A percentile compares a stretch with the other conserved stretches of the same genome.
Evolutionary conservation across 1,140 invertebrate species (phyloP).

Genomic region (Cheumatopsyche charites): DNA sequence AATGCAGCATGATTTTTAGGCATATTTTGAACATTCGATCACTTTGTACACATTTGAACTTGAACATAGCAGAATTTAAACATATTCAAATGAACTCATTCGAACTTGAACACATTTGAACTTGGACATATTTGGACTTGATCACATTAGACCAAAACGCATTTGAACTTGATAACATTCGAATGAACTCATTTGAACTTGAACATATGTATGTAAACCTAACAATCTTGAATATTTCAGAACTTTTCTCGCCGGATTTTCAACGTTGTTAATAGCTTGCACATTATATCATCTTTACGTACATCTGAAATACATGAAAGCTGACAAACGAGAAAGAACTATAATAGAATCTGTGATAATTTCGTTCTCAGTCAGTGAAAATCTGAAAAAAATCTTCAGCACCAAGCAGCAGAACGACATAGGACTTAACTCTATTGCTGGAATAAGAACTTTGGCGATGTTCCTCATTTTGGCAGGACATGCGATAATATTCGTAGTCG

Average conservation of each 20-base stretch:
- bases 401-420: conserved; percentile 65
- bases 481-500: conserved; percentile 67
- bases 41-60: too few relatives aligned
- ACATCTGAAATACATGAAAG: conserved; percentile 30
- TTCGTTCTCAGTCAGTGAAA: conserved; percentile 66
- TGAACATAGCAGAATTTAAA: too few relatives aligned
- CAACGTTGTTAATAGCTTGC: conserved; percentile 52
- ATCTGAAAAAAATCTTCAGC: conserved; percentile 65
- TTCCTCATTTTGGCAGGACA: conserved; percentile 69
- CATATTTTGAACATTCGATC: too few relatives aligned
- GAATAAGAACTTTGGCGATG: conserved; percentile 71
- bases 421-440: conserved; percentile 68
- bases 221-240: conserved; percentile 41
- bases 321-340: neutral
- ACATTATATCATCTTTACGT: conserved; percentile 55
- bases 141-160: conserved; percentile 39
- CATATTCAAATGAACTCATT: too few relatives aligned
- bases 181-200: too few relatives aligned
- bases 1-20: too few relatives aligned
- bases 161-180: too few relatives aligned
- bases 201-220: too few relatives aligned
- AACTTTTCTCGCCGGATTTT: conserved; percentile 49
- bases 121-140: too few relatives aligned
- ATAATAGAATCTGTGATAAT: conserved; percentile 55
- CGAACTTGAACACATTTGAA: too few relatives aligned